Conservation (phyloP, 2,113 vertebrate species). For the Pelusios castaneus region DNA sequence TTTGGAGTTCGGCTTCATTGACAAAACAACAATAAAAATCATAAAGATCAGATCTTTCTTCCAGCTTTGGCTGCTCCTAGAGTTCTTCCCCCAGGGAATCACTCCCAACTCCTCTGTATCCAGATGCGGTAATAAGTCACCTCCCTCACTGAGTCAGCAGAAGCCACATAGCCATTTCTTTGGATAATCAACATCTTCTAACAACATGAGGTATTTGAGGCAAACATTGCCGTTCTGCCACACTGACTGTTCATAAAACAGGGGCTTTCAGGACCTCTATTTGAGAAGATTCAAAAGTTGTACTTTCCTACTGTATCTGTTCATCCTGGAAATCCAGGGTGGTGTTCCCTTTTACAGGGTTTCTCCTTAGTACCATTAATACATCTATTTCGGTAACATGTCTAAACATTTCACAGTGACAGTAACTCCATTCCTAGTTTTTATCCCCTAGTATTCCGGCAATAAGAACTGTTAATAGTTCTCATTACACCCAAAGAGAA, state of each 20-base stretch:
- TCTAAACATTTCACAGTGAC: not conserved
- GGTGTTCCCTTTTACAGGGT: not conserved
- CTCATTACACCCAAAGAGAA: not conserved
- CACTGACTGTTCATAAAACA: not conserved
- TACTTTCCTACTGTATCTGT: not conserved
- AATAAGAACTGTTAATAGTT: not conserved
- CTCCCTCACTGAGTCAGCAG: not conserved
- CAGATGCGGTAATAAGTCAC: not conserved
- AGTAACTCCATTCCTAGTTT: not conserved
- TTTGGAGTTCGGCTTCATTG: not conserved
- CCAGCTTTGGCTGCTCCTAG: not conserved
- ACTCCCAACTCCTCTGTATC: not conserved
- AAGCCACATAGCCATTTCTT: not conserved
- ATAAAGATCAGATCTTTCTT: not conserved
- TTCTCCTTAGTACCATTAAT: not conserved
- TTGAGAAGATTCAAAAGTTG: rapidly evolving
- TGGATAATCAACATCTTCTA: not conserved
- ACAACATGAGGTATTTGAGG: not conserved
- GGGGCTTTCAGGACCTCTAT: not conserved
- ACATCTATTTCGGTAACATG: not conserved
- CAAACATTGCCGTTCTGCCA: not conserved
- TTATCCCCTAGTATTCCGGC: not conserved
- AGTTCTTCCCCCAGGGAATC: not conserved
- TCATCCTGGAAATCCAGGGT: not conserved
- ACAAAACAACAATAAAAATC: conserved; percentile 8